Evolutionary conservation across 2,113 vertebrate genomes (phyloP).

Genomic region (Rafetus swinhoei): DNA sequence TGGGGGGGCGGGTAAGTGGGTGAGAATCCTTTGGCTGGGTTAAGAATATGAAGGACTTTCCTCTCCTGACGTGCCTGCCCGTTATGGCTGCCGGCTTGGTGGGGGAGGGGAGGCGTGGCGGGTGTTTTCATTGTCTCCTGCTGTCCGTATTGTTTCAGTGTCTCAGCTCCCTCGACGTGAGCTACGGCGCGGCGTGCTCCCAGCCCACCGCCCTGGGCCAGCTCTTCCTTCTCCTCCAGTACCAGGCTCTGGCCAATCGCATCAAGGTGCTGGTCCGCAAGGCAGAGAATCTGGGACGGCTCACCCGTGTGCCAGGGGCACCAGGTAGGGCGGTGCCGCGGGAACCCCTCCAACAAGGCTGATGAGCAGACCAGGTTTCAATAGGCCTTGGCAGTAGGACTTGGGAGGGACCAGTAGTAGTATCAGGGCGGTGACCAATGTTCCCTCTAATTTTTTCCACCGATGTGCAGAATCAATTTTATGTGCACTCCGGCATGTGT

Average conservation of each 20-base stretch:
- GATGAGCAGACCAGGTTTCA: background rate
- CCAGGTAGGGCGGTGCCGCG: conserved; percentile 68
- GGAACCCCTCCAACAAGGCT: rapidly evolving
- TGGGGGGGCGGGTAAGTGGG: too few species aligned
- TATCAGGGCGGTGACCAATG: background rate
- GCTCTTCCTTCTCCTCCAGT: conserved; percentile 85
- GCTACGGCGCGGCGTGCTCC: conserved; percentile 2
- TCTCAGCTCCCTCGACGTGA: conserved; percentile 62
- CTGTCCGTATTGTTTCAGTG: conserved; percentile 59
- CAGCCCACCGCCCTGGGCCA: conserved; percentile 70
- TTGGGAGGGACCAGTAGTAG: too few species aligned
- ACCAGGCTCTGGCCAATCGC: conserved; percentile 79
- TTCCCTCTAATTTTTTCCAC: too few species aligned
- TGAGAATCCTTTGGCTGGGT: background rate
- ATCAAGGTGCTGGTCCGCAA: conserved; percentile 87
- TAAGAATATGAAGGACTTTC: background rate
- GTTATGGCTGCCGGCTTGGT: rapidly evolving
- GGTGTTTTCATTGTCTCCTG: rapidly evolving
- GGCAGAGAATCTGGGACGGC: conserved; percentile 79
- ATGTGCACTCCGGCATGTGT: too few species aligned
- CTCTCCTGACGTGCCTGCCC: background rate
- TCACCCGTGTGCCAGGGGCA: conserved; percentile 76
- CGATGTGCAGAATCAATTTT: too few species aligned
- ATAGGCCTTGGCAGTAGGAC: background rate
- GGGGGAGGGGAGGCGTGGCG: rapidly evolving